A percentile compares a stretch with the other conserved stretches of the same genome.
Conservation (phyloP, 2,113 vertebrate species). For the Bothrops jararaca region DNA sequence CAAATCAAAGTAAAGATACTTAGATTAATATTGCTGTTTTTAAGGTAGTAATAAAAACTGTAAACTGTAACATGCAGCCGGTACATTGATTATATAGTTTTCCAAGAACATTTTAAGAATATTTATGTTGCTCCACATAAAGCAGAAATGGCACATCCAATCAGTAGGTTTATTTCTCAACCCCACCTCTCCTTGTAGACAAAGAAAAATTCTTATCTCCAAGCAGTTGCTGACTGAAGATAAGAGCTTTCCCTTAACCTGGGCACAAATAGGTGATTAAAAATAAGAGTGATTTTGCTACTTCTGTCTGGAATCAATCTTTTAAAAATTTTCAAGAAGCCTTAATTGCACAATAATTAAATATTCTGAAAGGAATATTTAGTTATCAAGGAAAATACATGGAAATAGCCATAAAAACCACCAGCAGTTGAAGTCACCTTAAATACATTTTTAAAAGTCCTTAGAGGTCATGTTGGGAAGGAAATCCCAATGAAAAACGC, state of each 20-base stretch:
- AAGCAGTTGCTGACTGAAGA: neutral
- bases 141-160: neutral
- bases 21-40: neutral
- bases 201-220: neutral
- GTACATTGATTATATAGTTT: neutral
- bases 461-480: neutral
- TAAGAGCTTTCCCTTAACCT: neutral
- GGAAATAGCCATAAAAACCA: neutral
- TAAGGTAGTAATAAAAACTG: neutral
- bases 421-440: neutral
- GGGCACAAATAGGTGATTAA: neutral
- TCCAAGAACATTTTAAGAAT: neutral
- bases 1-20: neutral
- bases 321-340: neutral
- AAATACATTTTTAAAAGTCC: neutral
- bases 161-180: neutral
- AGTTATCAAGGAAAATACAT: neutral
- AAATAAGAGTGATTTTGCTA: neutral
- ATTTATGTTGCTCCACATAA: neutral
- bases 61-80: neutral
- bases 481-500: neutral
- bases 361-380: neutral
- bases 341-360: neutral
- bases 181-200: neutral
- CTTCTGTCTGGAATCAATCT: neutral